A percentile compares a stretch with the other conserved stretches of the same genome.
Evolutionary conservation across 2,797 vertebrate genomes (phyloP).

Genomic region (Mionectes olivaceus): DNA sequence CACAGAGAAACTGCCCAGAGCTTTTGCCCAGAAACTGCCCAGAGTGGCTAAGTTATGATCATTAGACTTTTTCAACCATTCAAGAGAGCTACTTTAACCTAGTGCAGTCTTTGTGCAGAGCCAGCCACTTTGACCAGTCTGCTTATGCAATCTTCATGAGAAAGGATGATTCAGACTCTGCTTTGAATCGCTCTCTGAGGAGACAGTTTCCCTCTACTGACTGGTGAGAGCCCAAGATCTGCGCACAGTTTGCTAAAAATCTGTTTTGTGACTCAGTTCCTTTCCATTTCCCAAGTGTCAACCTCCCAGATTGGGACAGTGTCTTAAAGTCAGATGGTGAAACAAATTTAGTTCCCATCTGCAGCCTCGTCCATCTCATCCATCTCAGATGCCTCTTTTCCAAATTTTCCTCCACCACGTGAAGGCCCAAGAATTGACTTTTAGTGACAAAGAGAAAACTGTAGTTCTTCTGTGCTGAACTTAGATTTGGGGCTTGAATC

Average conservation of each 20-base stretch:
- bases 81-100: background rate
- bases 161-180: conserved; percentile 9
- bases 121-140: background rate
- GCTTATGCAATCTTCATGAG: background rate
- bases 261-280: conserved; percentile 14
- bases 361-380: background rate
- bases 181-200: conserved; percentile 5
- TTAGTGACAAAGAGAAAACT: background rate
- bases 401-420: background rate
- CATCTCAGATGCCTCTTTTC: background rate
- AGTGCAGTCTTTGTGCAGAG: background rate
- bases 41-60: background rate
- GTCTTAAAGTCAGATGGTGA: conserved; percentile 29
- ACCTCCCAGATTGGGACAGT: background rate
- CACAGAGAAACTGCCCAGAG: background rate
- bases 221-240: background rate
- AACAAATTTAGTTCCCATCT: conserved; percentile 16
- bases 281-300: background rate
- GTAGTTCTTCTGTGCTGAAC: background rate
- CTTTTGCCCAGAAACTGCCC: background rate
- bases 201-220: background rate
- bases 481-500: background rate
- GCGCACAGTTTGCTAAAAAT: conserved; percentile 25
- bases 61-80: background rate
- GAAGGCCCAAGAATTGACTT: background rate